phyloP scores from a whole-genome alignment of 92 coral and sea anemone genomes.

The Parazoanthus swiftii region DNA sequence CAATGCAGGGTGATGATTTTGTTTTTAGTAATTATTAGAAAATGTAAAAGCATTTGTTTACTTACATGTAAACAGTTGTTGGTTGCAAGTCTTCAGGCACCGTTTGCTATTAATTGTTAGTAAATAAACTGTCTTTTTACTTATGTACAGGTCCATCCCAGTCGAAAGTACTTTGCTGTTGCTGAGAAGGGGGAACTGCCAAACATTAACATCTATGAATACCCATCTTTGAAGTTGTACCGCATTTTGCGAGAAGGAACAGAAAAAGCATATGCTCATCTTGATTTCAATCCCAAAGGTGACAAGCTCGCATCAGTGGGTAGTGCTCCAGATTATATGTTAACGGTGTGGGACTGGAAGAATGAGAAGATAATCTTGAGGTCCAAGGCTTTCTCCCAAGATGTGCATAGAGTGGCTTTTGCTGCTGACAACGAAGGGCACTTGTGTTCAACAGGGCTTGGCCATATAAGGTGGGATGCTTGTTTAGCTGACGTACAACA shows the following conservation, averaged over 20 bases:
- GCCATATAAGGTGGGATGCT: constrained; percentile 85
- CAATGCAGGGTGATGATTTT: no score
- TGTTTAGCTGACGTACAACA: no score
- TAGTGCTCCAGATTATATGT: constrained; percentile 93
- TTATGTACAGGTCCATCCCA: constrained; percentile 83
- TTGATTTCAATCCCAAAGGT: constrained; percentile 94
- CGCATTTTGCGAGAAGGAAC: constrained; percentile 96
- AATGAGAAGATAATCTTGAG: constrained; percentile 85
- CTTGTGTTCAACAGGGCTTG: constrained; percentile 91
- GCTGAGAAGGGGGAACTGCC: constrained; percentile 97
- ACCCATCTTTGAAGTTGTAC: constrained; percentile 90
- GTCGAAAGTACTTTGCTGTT: constrained; percentile 94
- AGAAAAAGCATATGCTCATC: constrained; percentile 89
- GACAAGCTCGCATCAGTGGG: constrained; percentile 95
- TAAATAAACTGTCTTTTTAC: background rate
- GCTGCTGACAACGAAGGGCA: constrained; percentile 99
- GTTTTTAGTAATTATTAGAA: no score
- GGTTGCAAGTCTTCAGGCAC: background rate
- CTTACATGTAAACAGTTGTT: background rate
- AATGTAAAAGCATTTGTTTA: background rate
- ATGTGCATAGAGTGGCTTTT: constrained; percentile 92
- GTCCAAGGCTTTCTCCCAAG: constrained; percentile 97
- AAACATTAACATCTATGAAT: constrained; percentile 89
- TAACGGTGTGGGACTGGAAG: constrained; percentile 99
- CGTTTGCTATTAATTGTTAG: background rate